Conservation (phyloP, 1,140 invertebrate genomes). For the Leucophenga varia region DNA sequence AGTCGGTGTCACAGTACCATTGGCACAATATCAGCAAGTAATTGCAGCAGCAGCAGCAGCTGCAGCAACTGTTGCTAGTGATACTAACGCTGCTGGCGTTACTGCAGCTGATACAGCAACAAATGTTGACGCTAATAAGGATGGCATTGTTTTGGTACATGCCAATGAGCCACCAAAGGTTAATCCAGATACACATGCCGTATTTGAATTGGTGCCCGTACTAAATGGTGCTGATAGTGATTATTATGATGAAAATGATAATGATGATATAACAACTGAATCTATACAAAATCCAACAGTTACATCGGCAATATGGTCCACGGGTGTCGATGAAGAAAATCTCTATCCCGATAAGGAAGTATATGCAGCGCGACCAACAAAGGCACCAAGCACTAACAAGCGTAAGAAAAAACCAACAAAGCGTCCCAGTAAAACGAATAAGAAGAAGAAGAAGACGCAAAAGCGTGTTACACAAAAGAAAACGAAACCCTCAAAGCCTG, state of each 20-base stretch:
- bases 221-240: no score
- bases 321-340: constrained; percentile 25
- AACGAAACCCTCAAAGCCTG: background rate
- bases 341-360: constrained; percentile 10
- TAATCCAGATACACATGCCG: constrained; percentile 46
- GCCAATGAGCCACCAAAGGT: constrained; percentile 43
- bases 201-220: constrained; percentile 45
- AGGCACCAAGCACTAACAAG: constrained; percentile 14
- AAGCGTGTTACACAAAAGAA: constrained; percentile 1
- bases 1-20: constrained; percentile 13
- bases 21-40: no score
- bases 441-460: constrained; percentile 12
- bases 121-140: constrained; percentile 34
- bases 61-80: constrained; percentile 17
- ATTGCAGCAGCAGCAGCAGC: constrained; percentile 20
- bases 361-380: constrained; percentile 12
- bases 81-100: no score
- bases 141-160: constrained; percentile 43
- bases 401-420: constrained; percentile 9
- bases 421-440: constrained; percentile 1
- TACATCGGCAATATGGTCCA: constrained; percentile 37
- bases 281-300: constrained; percentile 20
- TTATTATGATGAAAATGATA: constrained; percentile 9
- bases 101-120: constrained; percentile 35
- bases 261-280: constrained; percentile 6